Conservation (phyloP, 2,113 vertebrate genomes). For the Hoplias malabaricus region DNA sequence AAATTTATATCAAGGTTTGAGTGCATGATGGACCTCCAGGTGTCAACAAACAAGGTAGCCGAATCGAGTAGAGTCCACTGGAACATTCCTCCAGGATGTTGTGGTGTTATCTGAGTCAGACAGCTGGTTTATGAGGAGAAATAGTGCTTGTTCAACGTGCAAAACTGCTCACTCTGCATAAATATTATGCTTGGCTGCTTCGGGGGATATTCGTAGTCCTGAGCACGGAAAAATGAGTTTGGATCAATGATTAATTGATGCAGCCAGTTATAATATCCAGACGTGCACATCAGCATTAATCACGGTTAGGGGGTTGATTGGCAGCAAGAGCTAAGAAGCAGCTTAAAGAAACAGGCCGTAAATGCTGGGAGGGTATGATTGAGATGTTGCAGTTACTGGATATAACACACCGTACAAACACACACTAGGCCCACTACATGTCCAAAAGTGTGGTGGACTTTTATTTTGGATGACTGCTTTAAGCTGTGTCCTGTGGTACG, state of each 20-base stretch:
- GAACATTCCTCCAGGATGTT: conserved; percentile 1
- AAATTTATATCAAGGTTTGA: neutral
- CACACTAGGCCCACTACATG: neutral
- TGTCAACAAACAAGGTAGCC: conserved; percentile 24
- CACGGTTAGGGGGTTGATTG: conserved; percentile 52
- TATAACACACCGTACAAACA: neutral
- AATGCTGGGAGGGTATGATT: too few species aligned
- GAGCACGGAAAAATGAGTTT: conserved; percentile 45
- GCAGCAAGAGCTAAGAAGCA: conserved; percentile 40
- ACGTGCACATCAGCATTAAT: conserved; percentile 50
- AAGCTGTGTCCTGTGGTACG: too few species aligned
- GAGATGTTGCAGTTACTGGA: too few species aligned
- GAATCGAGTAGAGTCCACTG: neutral
- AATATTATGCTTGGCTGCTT: conserved; percentile 44
- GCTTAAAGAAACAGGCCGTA: too few species aligned
- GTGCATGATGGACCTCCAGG: neutral
- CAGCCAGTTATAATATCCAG: conserved; percentile 54
- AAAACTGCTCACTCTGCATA: conserved; percentile 31
- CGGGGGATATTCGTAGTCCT: conserved; percentile 50
- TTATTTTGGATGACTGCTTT: too few species aligned
- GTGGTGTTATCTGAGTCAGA: conserved; percentile 31
- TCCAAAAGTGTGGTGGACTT: too few species aligned
- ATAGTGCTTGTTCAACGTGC: conserved; percentile 17
- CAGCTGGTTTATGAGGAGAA: conserved; percentile 23
- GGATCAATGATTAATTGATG: conserved; percentile 65